Conservation (phyloP, 2,113 vertebrate species). For the Psammodynastes pulverulentus region DNA sequence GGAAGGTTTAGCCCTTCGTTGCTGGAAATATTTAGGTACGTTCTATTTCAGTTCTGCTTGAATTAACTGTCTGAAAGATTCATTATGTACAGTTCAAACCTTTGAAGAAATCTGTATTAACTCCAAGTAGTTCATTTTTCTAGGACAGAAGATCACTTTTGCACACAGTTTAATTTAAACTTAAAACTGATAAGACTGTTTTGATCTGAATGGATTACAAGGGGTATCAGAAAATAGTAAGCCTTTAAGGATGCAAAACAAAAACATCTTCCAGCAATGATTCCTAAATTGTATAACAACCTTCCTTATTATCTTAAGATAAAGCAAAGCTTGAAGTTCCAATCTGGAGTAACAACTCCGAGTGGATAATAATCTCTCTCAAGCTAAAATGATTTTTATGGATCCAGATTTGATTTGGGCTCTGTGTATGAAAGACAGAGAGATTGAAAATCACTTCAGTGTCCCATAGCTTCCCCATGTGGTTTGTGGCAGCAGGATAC, state of each 20-base stretch:
- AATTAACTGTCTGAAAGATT: conserved; percentile 58
- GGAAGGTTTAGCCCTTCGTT: conserved; percentile 47
- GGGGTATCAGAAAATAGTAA: conserved; percentile 28
- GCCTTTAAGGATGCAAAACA: neutral
- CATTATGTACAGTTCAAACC: conserved; percentile 41
- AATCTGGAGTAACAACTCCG: neutral
- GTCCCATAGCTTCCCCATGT: neutral
- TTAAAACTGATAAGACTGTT: conserved; percentile 21
- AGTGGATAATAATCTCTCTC: neutral
- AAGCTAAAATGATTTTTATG: neutral
- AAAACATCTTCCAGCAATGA: neutral
- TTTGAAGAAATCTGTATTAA: conserved; percentile 41
- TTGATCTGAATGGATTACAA: neutral
- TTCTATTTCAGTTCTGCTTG: conserved; percentile 49
- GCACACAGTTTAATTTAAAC: conserved; percentile 20
- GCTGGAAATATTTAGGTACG: conserved; percentile 38
- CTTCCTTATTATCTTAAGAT: neutral
- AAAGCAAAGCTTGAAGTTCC: neutral
- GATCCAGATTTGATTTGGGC: neutral
- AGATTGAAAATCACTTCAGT: neutral
- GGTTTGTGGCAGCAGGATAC: neutral
- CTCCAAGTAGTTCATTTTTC: conserved; percentile 43
- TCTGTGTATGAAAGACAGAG: neutral
- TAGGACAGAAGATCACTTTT: conserved; percentile 36
- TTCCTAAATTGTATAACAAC: neutral